These are phyloP conservation scores for Alaudala cheleensis DNA, from an alignment of 2,113 vertebrate species.

Conservation along the genomic window DNA sequence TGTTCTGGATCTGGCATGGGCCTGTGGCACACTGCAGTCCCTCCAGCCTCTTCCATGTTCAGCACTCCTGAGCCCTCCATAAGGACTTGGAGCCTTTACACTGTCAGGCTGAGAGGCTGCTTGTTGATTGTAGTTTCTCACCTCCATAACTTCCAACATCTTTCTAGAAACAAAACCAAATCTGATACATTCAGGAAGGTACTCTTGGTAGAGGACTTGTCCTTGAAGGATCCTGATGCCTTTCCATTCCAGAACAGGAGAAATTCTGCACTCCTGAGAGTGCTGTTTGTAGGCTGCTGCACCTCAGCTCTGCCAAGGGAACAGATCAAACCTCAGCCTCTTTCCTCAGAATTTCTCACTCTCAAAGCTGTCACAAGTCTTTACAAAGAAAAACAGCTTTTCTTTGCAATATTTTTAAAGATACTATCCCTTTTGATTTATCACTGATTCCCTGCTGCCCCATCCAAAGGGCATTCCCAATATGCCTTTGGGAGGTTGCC, in stretches of 20 bases:
- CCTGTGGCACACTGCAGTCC: neutral
- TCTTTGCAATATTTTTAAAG: neutral
- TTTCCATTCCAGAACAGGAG: neutral
- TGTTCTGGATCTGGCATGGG: neutral
- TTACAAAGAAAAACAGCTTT: neutral
- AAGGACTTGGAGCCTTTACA: neutral
- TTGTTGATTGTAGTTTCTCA: neutral
- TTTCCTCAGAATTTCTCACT: neutral
- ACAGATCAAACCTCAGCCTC: neutral
- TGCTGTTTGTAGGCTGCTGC: neutral
- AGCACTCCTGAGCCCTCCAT: fast-evolving
- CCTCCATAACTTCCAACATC: neutral
- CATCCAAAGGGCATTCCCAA: fast-evolving
- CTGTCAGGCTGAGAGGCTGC: neutral
- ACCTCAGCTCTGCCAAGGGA: neutral
- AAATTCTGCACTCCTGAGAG: neutral
- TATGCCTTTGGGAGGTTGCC: neutral
- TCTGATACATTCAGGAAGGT: neutral
- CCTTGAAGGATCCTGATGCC: neutral
- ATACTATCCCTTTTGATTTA: neutral
- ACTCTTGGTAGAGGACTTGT: neutral
- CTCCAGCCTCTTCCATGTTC: neutral
- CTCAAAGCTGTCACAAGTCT: neutral
- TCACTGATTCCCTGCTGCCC: neutral
- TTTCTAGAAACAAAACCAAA: neutral